Conservation (phyloP, 1,140 invertebrate genomes). For the Subanguina moxae region DNA sequence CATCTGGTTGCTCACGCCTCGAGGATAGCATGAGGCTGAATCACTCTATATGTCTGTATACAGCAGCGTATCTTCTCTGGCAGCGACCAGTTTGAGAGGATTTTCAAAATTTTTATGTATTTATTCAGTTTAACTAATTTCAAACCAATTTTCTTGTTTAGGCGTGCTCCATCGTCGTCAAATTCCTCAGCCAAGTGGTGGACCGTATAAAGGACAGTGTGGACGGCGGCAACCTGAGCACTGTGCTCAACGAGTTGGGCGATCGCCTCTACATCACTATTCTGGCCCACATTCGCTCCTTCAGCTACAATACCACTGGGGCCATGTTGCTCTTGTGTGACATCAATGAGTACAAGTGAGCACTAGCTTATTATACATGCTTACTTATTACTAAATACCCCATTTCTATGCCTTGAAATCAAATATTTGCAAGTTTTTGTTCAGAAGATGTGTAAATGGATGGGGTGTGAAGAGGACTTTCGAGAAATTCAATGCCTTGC, state of each 20-base stretch:
- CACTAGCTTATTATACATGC: too few species aligned
- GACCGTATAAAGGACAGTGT: constrained; percentile 76
- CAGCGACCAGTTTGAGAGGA: constrained; percentile 4
- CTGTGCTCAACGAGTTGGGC: constrained; percentile 81
- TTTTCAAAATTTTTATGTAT: constrained; percentile 57
- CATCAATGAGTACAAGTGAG: constrained; percentile 85
- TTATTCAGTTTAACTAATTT: not conserved
- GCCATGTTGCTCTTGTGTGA: constrained; percentile 96
- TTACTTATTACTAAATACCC: too few species aligned
- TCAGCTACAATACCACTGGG: constrained; percentile 90
- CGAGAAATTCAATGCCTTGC: constrained; percentile 84
- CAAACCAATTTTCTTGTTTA: constrained; percentile 61
- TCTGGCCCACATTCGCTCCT: constrained; percentile 88
- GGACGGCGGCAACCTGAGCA: constrained; percentile 86
- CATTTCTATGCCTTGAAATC: too few species aligned
- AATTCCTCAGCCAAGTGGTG: constrained; percentile 74
- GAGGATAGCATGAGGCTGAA: too few species aligned
- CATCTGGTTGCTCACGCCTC: too few species aligned
- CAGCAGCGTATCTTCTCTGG: too few species aligned
- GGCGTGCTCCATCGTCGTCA: constrained; percentile 82
- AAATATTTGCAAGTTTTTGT: constrained; percentile 60
- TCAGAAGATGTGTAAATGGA: constrained; percentile 63
- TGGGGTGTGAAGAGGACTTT: constrained; percentile 74
- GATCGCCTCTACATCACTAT: constrained; percentile 84
- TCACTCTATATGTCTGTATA: too few species aligned